Evolutionary conservation across 2,113 vertebrate genomes (phyloP).

Genomic region (Saccopteryx bilineata): DNA sequence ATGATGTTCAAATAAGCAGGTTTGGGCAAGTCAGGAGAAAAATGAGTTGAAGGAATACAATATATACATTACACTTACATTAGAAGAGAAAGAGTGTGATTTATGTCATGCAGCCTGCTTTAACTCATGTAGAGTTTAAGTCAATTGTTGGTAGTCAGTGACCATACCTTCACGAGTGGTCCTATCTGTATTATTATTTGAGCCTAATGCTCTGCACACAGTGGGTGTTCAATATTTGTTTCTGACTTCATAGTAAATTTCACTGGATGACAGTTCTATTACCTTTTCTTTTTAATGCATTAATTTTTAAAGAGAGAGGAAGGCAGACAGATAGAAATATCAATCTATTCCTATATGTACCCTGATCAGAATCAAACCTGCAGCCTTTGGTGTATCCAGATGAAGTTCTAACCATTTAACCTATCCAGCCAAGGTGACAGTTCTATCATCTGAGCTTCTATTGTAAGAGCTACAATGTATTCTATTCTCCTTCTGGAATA

Average conservation of each 20-base stretch:
- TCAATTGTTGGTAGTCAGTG: conserved; percentile 6
- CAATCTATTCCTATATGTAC: too few relatives aligned
- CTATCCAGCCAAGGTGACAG: background rate
- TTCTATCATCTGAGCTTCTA: conserved; percentile 54
- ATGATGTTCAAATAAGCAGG: conserved; percentile 43
- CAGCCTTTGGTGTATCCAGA: too few relatives aligned
- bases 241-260: conserved; percentile 56
- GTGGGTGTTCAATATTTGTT: conserved; percentile 24
- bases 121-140: background rate
- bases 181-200: conserved; percentile 42
- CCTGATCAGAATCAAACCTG: too few relatives aligned
- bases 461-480: conserved; percentile 36
- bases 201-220: conserved; percentile 13
- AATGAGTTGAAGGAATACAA: conserved; percentile 7
- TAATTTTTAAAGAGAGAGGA: too few relatives aligned
- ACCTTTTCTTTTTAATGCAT: background rate
- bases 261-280: conserved; percentile 38
- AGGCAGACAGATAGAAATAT: too few relatives aligned
- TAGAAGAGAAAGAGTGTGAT: conserved; percentile 3
- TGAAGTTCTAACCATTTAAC: too few relatives aligned
- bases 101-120: conserved; percentile 40
- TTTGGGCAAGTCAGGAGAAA: conserved; percentile 4
- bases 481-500: conserved; percentile 54
- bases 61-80: background rate
- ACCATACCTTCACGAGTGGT: background rate